phyloP scores from a whole-genome alignment of 2,797 vertebrate genomes.

The Lithobates sylvaticus region DNA sequence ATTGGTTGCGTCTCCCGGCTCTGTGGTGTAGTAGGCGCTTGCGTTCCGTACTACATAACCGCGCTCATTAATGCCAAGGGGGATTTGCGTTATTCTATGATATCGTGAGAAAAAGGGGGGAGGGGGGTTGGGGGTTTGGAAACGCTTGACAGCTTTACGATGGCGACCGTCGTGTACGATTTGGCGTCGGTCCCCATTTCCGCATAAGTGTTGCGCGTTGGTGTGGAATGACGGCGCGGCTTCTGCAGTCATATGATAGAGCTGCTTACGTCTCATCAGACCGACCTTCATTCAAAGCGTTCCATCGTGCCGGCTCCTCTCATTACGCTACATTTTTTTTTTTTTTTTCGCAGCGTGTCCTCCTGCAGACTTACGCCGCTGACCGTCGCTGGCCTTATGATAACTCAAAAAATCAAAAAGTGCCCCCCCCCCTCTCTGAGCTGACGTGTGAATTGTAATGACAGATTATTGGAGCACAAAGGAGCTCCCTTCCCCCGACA shows the following conservation, averaged over 20 bases:
- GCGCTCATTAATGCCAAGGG: no score
- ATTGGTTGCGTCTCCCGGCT: no score
- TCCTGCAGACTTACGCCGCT: no score
- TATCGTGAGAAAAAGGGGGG: no score
- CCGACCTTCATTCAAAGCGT: conserved; percentile 22
- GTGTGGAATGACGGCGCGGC: neutral
- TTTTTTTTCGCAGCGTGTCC: no score
- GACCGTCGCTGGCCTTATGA: no score
- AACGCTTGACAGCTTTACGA: neutral
- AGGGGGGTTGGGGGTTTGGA: no score
- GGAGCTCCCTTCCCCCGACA: conserved; percentile 27
- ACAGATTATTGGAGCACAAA: conserved; percentile 9
- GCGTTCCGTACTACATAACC: no score
- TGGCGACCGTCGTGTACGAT: neutral
- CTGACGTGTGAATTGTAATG: neutral
- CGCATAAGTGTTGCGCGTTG: neutral
- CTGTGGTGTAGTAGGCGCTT: no score
- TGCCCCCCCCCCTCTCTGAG: neutral
- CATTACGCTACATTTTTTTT: neutral
- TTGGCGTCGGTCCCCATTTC: no score
- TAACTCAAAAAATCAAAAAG: neutral
- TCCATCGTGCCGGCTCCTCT: neutral
- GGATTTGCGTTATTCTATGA: no score
- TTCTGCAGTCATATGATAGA: conserved; percentile 38
- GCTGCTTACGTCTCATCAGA: conserved; percentile 29